Evolutionary conservation across 1,140 invertebrate genomes (phyloP).

Genomic region (Heliconius eleuchia): DNA sequence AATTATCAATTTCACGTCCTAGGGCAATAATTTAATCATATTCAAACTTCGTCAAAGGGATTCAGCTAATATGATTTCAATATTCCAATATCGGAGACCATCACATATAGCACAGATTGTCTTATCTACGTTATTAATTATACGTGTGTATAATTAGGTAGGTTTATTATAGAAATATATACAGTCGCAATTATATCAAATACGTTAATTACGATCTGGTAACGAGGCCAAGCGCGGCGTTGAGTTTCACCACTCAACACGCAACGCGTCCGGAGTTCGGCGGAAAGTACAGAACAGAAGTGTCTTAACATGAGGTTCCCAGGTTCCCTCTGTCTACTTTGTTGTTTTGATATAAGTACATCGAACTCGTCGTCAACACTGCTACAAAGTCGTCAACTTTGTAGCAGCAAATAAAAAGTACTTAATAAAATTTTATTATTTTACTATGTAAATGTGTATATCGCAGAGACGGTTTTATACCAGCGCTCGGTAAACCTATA

Average conservation of each 20-base stretch:
- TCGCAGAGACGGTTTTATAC: not conserved
- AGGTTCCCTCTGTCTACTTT: no score
- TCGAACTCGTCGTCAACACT: no score
- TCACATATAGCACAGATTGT: not conserved
- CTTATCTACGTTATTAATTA: not conserved
- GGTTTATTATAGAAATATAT: not conserved
- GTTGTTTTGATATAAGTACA: no score
- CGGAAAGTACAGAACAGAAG: no score
- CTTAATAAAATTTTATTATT: not conserved
- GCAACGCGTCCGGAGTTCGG: no score
- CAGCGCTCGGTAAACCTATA: not conserved
- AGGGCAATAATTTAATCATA: not conserved
- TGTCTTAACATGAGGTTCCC: no score
- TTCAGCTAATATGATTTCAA: slow-evolving; percentile 24
- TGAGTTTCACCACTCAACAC: no score
- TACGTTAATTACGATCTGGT: no score
- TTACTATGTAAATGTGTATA: not conserved
- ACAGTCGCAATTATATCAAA: not conserved
- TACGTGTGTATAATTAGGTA: not conserved
- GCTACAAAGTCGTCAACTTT: not conserved
- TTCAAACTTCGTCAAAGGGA: slow-evolving; percentile 21
- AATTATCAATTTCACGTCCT: slow-evolving; percentile 14
- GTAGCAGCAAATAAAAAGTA: not conserved
- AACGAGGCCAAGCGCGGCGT: no score
- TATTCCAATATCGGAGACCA: slow-evolving; percentile 9